These are phyloP conservation scores for Polietes domitor DNA, from an alignment of 2,888 invertebrate genomes.

Conservation along the genomic window DNA sequence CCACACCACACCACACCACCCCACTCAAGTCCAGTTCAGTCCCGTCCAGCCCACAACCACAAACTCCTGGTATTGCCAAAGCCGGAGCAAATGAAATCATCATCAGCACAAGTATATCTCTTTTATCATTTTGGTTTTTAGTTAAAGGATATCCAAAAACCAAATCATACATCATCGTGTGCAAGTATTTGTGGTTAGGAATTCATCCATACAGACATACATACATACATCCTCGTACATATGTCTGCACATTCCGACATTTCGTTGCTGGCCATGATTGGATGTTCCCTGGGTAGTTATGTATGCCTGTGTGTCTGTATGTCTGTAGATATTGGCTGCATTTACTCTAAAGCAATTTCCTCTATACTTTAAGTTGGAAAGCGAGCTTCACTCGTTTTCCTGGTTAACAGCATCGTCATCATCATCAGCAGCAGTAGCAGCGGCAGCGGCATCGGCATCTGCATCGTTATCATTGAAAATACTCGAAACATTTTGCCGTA, in stretches of 20 bases:
- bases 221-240: neutral
- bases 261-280: conserved; percentile 4
- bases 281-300: neutral
- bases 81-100: neutral
- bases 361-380: conserved; percentile 25
- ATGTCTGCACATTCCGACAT: neutral
- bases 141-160: conserved; percentile 22
- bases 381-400: conserved; percentile 6
- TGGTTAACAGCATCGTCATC: neutral
- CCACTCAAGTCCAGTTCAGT: too few species aligned
- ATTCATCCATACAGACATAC: neutral
- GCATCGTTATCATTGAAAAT: neutral
- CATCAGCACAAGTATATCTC: neutral
- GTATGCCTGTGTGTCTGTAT: neutral
- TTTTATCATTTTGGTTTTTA: conserved; percentile 16
- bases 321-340: neutral
- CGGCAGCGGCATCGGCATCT: too few species aligned
- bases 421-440: neutral
- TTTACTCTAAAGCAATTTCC: conserved; percentile 44
- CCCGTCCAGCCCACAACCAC: neutral
- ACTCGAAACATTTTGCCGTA: conserved; percentile 2
- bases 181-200: neutral
- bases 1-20: too few species aligned
- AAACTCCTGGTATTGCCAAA: neutral
- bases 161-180: conserved; percentile 16